Base-by-base conservation (phyloP, 2,797 vertebrate species). In the Danio jaintianensis region DNA sequence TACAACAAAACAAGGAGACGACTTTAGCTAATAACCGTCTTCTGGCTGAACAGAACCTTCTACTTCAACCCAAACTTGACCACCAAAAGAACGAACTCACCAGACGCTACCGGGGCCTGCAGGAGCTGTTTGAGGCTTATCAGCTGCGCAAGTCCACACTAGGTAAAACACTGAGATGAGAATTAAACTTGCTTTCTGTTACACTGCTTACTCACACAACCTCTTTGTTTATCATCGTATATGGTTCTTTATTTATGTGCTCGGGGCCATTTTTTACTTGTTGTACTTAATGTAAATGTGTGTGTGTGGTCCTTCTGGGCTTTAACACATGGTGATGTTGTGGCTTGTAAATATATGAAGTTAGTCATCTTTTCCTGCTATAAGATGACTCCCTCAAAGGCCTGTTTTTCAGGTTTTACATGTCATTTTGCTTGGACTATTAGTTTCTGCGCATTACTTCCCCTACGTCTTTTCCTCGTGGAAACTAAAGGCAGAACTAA, bases 91-190 rank as follows among this genome's bases (percentile, higher is more conserved):
- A 95, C 13, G 89, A 89, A 48, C 88, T 99, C 79, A 97, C 94
- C 78, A 95, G 95, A 47, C 89, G 90, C 75, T 98, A 99, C 71
- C 90, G 88, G 82, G 87, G 93, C 22, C 95, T 99, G 0, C 97
- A 96, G 89, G 94, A 94, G 68, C 86, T 90, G 82, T 97, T 96
- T 50, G 98, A 99, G 89, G 91, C 95, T 10, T 97, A 95, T 86
- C 97, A 99, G 89, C 93, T 99, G 43, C 97, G 95, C 93, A 99
- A 96, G 86, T 96, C 97, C 87, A 94, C 94, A 42, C 86, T 99
- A 89, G 98, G 98, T 99, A 96, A 82, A 18, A 29, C 48, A 43
- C 40, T 73, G 5, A 0, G 1, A 7, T 8, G 16, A 38, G 47
- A 42, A 13, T 18, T 6, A 15, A 12, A 20, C 13, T 6, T 45